Evolutionary conservation across 2,797 vertebrate species (phyloP), one percentile per base, ranked within the genome.

Genomic region (Meriones psammophilus): DNA sequence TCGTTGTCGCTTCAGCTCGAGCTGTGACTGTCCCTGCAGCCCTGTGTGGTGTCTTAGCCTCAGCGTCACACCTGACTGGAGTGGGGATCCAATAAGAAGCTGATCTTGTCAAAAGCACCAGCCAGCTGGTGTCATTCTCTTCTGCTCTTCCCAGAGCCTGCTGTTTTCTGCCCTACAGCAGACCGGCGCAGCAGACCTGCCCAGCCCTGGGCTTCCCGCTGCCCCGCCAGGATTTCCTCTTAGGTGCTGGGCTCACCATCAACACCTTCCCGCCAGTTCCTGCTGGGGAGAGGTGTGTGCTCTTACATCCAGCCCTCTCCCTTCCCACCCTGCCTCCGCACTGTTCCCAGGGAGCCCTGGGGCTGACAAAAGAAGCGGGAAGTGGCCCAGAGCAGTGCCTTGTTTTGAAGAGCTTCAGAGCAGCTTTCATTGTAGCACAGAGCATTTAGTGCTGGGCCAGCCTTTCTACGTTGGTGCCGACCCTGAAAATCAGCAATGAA

Each of bases 341-440:
- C 60, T 60, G 4, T 80, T 86, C 88, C 39, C 80, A 10, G 39
- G 42, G 60, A 89, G 84, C 46, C 46, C 5, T 80, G 68, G 58
- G 50, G 58, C 84, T 60, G 76, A 86, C 69, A 76, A 18, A 18
- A 89, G n/a, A 88, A 76, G 26, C 54, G 3, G 30, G 22, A 5
- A 15, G 26, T 36, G 15, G 22, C 78, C 36, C 26, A 81, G 42
- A 58, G 17, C 71, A n/a, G 13, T 14, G 71, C 22, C n/a, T 1
- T 80, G 17, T 92, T 54, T 17, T 66, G 73, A 86, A 86, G 33
- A 71, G 26, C 68, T 95, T 80, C 71, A 85, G 54, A 76, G 56
- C 56, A 39, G 7, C 12, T 0, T 86, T 3, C 68, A 39, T 86
- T 78, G 89, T 17, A 68, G 58, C 8, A 62, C 60, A 92, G 12